phyloP scores from a whole-genome alignment of 2,797 vertebrate genomes.

The Vultur gryphus region DNA sequence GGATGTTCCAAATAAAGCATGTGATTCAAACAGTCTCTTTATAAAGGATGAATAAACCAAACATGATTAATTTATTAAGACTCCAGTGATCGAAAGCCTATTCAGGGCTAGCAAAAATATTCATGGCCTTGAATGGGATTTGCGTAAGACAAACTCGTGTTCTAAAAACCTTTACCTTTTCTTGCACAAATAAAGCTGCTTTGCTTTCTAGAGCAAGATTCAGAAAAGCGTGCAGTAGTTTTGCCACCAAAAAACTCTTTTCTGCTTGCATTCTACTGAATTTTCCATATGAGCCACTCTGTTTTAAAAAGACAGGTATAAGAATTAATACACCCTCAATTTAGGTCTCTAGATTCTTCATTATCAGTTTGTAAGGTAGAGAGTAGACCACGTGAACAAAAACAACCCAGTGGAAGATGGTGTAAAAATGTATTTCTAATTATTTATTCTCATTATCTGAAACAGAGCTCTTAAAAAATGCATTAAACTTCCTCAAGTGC shows the following conservation, averaged over 20 bases:
- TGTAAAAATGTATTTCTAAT: neutral
- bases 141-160: neutral
- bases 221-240: neutral
- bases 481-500: neutral
- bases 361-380: neutral
- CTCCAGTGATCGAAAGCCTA: neutral
- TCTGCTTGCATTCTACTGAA: neutral
- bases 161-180: neutral
- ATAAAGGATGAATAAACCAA: slow-evolving; percentile 19
- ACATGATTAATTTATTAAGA: slow-evolving; percentile 4
- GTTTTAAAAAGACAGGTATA: neutral
- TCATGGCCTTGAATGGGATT: neutral
- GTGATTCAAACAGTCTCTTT: slow-evolving; percentile 15
- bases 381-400: neutral
- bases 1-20: slow-evolving; percentile 16
- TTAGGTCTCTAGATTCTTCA: neutral
- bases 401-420: neutral
- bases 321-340: neutral
- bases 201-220: neutral
- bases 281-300: neutral
- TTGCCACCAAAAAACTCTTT: neutral
- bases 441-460: neutral
- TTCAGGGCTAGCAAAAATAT: neutral
- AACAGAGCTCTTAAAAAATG: neutral
- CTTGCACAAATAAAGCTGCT: neutral